Evolutionary conservation across 2,797 vertebrate species (phyloP), one percentile per base, ranked within the genome.

Genomic region (Nyctibius grandis): DNA sequence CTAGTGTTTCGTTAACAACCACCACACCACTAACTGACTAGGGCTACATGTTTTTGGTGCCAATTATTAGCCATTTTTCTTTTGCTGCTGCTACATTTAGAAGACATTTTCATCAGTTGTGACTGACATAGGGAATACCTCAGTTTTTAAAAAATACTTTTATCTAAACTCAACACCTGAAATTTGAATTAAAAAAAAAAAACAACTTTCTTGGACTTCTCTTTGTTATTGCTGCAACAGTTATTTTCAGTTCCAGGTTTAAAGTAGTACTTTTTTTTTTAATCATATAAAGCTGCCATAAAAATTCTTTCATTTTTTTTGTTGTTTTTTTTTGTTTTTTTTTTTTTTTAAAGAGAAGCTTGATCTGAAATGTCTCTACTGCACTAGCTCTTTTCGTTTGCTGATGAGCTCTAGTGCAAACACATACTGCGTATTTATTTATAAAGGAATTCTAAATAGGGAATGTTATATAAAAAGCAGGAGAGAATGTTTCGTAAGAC

Each of bases 401-500:
- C 85, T 91, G 85, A 94, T 89, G 91, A 97, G 92, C 78, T 88
- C 82, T 38, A 95, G 93, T 96, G 95, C 95, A 97, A 86, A 93
- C 90, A 86, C 93, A 75, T 84, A 82, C 94, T 94, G 94, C 3
- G 20, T 68, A 79, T 86, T 89, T 75, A 87, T 78, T 96, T 96
- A 94, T 91, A 96, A 94, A 97, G 95, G 94, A 96, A 95, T 97
- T 96, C 94, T 96, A 97, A 97, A 96, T 95, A 94, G 97, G 97
- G 96, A 98, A 98, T 97, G 97, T 97, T 94, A 93, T 85, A 97
- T 88, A 96, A 87, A 97, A 95, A 96, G 95, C 94, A 96, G 97
- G 80, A 94, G 81, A 88, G 93, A 96, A 96, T 95, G 96, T 97
- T 96, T 97, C 33, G 0, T 94, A 96, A 93, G 91, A 97, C 91